Evolutionary conservation across 2,888 invertebrate species (phyloP), one percentile per base, ranked within the genome.

Genomic region (Osmoderma eremita): DNA sequence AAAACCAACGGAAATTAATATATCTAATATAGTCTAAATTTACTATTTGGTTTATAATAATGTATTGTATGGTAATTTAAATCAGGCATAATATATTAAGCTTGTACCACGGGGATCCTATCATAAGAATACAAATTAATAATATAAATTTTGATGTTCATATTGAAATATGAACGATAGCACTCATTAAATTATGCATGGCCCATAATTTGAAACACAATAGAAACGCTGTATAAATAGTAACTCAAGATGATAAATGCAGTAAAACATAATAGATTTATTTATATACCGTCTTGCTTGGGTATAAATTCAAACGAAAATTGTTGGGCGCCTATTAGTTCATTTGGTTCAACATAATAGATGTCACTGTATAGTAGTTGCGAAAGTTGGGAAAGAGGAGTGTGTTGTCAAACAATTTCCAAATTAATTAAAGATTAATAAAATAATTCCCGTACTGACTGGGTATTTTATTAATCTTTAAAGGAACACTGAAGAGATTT

Each of bases 381-480:
- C 30, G 15, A 15, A 50, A n/a, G n/a, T n/a, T n/a, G n/a, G n/a
- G n/a, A 39, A 48, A 13, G n/a, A 42, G 39, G 20, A 18, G 42
- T 61, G 65, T 58, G 30, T 38, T 49, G 49, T 49, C 49, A 65
- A 65, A 54, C 53, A 53, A 41, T 24, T 51, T 30, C 38, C 22
- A 41, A 58, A 49, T 18, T 39, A 42, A 15, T 41, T 66, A 66
- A 66, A 66, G 65, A 58, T 66, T 66, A 61, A 66, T 66, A 66
- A 66, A 66, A 66, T 66, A 66, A 50, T 24, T 50, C 15, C 50
- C 5, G 17, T 50, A 41, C n/a, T 39, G 20, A 20, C 15, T 48
- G 18, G 36, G 13, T 66, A 61, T 66, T 66, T 66, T 66, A 66
- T 66, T 66, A 66, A 66, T 66, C 65, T 66, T 66, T 65, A 65